These are phyloP conservation scores for Opisthograptis luteolata DNA, from an alignment of 2,888 invertebrate species.

Conservation along the genomic window DNA sequence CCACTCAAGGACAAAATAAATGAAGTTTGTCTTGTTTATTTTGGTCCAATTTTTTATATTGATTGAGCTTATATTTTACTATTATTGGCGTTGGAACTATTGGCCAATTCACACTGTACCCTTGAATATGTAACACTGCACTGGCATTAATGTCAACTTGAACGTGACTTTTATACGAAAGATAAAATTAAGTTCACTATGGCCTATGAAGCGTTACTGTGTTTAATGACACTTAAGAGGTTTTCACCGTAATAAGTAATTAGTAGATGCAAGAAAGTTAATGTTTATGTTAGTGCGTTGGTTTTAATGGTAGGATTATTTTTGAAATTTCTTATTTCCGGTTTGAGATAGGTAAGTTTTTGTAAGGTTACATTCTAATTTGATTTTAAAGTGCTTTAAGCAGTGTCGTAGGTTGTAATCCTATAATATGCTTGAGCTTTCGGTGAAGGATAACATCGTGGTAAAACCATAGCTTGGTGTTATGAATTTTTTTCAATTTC, in stretches of 20 bases:
- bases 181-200: slow-evolving; percentile 54
- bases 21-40: too few relatives aligned
- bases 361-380: too few relatives aligned
- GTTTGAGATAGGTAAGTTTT: background rate
- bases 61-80: background rate
- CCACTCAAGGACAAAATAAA: too few relatives aligned
- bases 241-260: slow-evolving; percentile 31
- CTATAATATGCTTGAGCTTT: too few relatives aligned
- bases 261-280: slow-evolving; percentile 25
- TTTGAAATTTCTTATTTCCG: background rate
- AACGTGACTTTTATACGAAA: slow-evolving; percentile 59
- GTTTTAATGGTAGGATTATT: background rate
- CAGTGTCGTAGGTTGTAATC: too few relatives aligned
- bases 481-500: too few relatives aligned
- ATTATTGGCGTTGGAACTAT: slow-evolving; percentile 2
- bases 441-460: too few relatives aligned
- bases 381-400: too few relatives aligned
- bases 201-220: slow-evolving; percentile 58
- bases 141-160: slow-evolving; percentile 22
- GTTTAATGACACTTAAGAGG: slow-evolving; percentile 47
- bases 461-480: too few relatives aligned
- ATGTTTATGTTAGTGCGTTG: slow-evolving; percentile 2
- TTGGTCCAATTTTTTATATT: background rate
- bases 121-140: too few relatives aligned
- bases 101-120: slow-evolving; percentile 26